Evolutionary conservation across 2,113 vertebrate species (phyloP).

Genomic region (Dicrurus megarhynchus): DNA sequence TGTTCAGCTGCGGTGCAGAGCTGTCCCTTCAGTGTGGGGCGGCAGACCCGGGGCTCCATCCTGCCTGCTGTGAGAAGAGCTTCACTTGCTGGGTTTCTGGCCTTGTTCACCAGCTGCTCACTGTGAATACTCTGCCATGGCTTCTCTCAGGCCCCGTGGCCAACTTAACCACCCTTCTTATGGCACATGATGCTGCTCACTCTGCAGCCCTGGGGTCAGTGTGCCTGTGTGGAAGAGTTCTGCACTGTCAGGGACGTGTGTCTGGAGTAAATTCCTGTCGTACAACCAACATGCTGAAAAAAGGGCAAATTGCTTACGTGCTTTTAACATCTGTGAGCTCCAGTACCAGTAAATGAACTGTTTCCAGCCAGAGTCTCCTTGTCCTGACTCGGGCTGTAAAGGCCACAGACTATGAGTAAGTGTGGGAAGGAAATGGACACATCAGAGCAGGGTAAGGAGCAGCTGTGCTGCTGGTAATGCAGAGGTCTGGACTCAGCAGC

Average conservation of each 20-base stretch:
- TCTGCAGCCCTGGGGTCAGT: background rate
- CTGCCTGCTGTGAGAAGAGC: background rate
- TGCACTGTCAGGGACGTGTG: rapidly evolving
- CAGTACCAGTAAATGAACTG: background rate
- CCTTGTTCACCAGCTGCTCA: background rate
- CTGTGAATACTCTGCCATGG: background rate
- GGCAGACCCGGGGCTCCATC: background rate
- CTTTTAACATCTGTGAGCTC: background rate
- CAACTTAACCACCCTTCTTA: no score
- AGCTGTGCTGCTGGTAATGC: background rate
- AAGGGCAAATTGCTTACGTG: background rate
- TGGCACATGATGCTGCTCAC: background rate
- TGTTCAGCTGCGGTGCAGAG: background rate
- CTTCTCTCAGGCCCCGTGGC: background rate
- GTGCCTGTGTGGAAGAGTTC: background rate
- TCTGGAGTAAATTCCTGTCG: background rate
- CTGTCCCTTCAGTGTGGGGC: background rate
- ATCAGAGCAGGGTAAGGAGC: background rate
- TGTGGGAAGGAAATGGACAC: background rate
- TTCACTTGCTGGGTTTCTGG: background rate
- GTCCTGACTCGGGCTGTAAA: background rate
- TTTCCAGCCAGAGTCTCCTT: background rate
- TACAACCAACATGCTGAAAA: background rate
- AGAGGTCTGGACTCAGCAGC: background rate
- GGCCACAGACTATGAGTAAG: background rate